Evolutionary conservation across 2,888 invertebrate species (phyloP).

Genomic region (Agrypnus murinus): DNA sequence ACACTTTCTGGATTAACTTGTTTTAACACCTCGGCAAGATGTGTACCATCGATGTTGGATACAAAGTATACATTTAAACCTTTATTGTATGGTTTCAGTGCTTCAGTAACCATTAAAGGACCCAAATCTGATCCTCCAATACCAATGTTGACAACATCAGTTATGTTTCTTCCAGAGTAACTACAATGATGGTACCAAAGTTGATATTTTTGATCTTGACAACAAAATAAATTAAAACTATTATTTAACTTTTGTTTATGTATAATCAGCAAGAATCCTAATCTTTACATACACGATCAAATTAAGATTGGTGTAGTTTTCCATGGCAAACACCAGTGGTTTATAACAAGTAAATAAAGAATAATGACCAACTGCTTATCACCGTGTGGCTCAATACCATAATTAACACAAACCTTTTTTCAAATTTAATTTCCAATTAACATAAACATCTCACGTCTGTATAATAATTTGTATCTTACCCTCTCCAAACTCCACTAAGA

Average conservation of each 20-base stretch:
- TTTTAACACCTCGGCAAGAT: conserved; percentile 94
- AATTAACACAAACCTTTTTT: too few species aligned
- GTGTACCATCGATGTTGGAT: conserved; percentile 99
- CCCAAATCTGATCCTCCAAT: conserved; percentile 99
- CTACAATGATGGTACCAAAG: conserved; percentile 63
- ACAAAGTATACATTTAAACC: conserved; percentile 96
- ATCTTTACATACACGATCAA: too few species aligned
- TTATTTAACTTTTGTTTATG: background rate
- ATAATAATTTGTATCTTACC: conserved; percentile 68
- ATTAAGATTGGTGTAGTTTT: too few species aligned
- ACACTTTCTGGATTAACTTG: conserved; percentile 93
- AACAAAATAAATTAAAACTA: background rate
- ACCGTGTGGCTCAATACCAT: too few species aligned
- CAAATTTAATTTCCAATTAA: too few species aligned
- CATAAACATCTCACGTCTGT: too few species aligned
- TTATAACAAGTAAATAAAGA: too few species aligned
- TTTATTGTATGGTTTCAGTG: conserved; percentile 91
- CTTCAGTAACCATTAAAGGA: conserved; percentile 99
- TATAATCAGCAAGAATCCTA: too few species aligned
- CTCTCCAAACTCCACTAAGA: conserved; percentile 81
- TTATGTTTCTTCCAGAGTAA: conserved; percentile 94
- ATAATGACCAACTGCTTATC: too few species aligned
- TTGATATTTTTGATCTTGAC: too few species aligned
- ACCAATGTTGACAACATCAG: conserved; percentile 98
- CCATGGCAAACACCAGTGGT: too few species aligned